These are phyloP conservation scores for Himalopsyche anomala DNA, from an alignment of 2,888 invertebrate species.

Conservation along the genomic window DNA sequence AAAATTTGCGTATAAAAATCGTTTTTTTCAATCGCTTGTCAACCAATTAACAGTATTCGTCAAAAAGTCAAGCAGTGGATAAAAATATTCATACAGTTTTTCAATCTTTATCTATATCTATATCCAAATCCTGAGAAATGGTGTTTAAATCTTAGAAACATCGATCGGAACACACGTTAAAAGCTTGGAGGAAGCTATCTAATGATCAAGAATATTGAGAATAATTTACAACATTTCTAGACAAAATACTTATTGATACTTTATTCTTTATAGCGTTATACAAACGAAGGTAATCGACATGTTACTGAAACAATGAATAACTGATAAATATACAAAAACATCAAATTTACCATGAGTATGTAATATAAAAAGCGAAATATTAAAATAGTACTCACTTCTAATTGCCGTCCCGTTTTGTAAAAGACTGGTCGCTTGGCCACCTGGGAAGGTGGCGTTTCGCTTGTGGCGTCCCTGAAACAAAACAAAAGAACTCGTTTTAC, in stretches of 20 bases:
- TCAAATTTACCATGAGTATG: too few relatives aligned
- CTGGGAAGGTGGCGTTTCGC: conserved; percentile 87
- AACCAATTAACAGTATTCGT: too few relatives aligned
- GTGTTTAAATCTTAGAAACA: too few relatives aligned
- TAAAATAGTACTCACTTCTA: conserved; percentile 75
- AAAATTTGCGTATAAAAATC: too few relatives aligned
- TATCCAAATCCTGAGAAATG: too few relatives aligned
- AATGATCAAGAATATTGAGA: not conserved
- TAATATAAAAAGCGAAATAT: not conserved
- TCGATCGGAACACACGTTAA: not conserved
- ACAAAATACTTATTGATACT: not conserved
- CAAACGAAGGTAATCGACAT: not conserved
- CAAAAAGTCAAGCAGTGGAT: too few relatives aligned
- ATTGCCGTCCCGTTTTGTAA: conserved; percentile 79
- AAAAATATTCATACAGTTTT: too few relatives aligned
- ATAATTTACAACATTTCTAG: not conserved
- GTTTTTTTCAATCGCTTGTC: too few relatives aligned
- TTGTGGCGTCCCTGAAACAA: conserved; percentile 83
- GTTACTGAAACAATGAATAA: not conserved
- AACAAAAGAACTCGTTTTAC: conserved; percentile 44
- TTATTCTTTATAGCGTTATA: not conserved
- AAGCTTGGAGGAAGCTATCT: not conserved
- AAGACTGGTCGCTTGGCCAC: conserved; percentile 82
- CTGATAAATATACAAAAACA: too few relatives aligned
- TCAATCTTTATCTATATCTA: too few relatives aligned